Base-by-base conservation (phyloP, 64 coral and sea anemone genomes). In the Pachyseris speciosa region DNA sequence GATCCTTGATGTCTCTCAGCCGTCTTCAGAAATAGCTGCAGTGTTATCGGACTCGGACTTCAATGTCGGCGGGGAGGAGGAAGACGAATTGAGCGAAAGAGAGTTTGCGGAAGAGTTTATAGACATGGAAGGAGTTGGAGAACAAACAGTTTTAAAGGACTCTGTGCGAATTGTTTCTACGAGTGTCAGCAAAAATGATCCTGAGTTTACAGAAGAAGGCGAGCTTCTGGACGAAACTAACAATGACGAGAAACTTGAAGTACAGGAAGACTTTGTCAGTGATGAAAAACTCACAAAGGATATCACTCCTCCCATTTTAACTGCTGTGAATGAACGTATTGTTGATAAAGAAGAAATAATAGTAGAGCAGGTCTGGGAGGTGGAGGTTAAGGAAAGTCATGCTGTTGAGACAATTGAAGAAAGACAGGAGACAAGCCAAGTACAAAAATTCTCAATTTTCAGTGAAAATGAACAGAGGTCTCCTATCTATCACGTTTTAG, bases 261-360 rank as follows among this genome's bases (percentile, higher is more conserved):
- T 2, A 40, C 52, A 37, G 40, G 34, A 40, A 38, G n/a, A 19
- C 0, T 19, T 76, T 29, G 75, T 79, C 9, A 20, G 13, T 19
- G 0, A 37, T 57, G 47, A 79, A 36, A 47, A 57, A 20, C 22
- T 15, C 7, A 22, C 75, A 34, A 57, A 7, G 24, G 29, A 67
- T 9, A 67, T 7, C 1, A 13, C 24, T 9, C 29, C 34, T 7
- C 11, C 9, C 36, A 15, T 22, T 19, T 24, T 39, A 40, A 24
- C 32, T 34, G 31, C n/a, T 19, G 48, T 36, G 8, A 1, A 58
- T 15, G 75, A 58, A 34, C 26, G 7, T 8, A 22, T 67, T 72
- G 87, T 90, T 33, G 77, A 69, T 36, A 75, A 64, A 24, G 92
- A 85, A 74, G 86, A 53, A n/a, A 59, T 89, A 84, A 79, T 89